Conservation (phyloP, 2,113 vertebrate genomes). For the Centropus bengalensis region DNA sequence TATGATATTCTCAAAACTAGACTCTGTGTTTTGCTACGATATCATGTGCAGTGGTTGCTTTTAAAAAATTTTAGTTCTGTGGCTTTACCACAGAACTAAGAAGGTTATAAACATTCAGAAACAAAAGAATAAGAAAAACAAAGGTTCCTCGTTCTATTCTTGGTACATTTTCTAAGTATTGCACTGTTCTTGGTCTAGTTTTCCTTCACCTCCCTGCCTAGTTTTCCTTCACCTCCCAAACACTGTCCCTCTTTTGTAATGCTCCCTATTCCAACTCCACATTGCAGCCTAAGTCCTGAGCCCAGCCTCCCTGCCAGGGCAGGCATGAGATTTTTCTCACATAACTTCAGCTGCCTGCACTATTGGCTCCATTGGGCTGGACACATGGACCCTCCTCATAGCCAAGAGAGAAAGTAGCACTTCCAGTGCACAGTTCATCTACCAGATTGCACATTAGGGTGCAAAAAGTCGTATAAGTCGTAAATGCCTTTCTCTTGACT, state of each 20-base stretch:
- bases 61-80: background rate
- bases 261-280: background rate
- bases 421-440: background rate
- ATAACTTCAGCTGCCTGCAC: background rate
- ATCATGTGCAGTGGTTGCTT: background rate
- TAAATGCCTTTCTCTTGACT: background rate
- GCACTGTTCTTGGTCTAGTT: background rate
- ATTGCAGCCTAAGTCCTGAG: background rate
- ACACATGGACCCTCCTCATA: background rate
- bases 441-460: background rate
- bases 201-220: background rate
- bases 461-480: background rate
- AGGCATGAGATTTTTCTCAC: background rate
- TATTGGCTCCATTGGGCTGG: background rate
- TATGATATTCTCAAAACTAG: background rate
- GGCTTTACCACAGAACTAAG: background rate
- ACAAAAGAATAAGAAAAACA: background rate
- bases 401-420: background rate
- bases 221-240: background rate
- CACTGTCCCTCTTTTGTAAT: background rate
- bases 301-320: background rate
- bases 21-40: background rate
- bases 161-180: accelerated
- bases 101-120: background rate
- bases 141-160: background rate